Evolutionary conservation across 2,888 invertebrate genomes (phyloP).

Genomic region (Caenorhabditis plicata): DNA sequence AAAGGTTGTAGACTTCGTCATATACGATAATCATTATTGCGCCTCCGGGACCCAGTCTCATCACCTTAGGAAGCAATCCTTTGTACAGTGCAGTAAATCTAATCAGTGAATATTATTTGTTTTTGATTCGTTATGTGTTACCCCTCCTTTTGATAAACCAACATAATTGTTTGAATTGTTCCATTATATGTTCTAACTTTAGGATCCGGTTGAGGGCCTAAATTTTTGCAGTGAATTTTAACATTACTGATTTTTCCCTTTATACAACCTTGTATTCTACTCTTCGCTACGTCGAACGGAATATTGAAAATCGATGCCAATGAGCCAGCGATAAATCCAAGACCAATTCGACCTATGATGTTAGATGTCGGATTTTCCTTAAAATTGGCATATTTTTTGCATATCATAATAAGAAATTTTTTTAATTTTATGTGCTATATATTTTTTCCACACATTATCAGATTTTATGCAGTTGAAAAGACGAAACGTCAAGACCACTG

Average conservation of each 20-base stretch:
- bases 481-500: too few species aligned
- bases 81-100: slow-evolving; percentile 86
- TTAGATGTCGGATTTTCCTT: slow-evolving; percentile 64
- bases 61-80: slow-evolving; percentile 85
- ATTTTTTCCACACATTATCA: too few species aligned
- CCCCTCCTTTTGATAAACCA: slow-evolving; percentile 85
- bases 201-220: slow-evolving; percentile 63
- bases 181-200: slow-evolving; percentile 75
- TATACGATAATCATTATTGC: slow-evolving; percentile 92
- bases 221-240: too few species aligned
- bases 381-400: not conserved
- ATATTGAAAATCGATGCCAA: slow-evolving; percentile 85
- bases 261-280: slow-evolving; percentile 79
- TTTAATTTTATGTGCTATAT: too few species aligned
- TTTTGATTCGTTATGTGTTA: slow-evolving; percentile 4
- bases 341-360: slow-evolving; percentile 70
- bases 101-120: slow-evolving; percentile 72
- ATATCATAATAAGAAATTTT: too few species aligned
- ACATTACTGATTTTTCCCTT: not conserved
- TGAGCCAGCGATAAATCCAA: slow-evolving; percentile 85
- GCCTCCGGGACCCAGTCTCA: slow-evolving; percentile 84
- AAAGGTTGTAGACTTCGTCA: slow-evolving; percentile 76
- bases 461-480: too few species aligned
- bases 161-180: slow-evolving; percentile 76
- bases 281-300: slow-evolving; percentile 94